phyloP scores from a whole-genome alignment of 2,113 vertebrate genomes.

The Brachyhypopomus gauderio region DNA sequence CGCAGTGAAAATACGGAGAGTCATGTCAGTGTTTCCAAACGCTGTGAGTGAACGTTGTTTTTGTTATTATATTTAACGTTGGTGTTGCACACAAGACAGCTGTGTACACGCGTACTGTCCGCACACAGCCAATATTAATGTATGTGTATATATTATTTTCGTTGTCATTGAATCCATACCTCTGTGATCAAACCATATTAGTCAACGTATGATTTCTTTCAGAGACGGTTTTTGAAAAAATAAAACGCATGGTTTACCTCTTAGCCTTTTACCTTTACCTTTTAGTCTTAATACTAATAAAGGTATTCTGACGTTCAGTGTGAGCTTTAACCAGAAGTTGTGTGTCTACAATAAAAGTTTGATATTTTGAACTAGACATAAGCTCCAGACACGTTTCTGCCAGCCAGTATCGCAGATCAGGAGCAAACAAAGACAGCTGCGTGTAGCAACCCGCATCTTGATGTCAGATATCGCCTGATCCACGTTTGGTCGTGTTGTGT shows the following conservation, averaged over 20 bases:
- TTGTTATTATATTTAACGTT: too few species aligned
- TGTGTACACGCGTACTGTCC: not conserved
- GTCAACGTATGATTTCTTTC: not conserved
- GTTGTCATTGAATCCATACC: not conserved
- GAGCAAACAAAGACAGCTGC: slow-evolving; percentile 5
- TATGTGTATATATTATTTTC: not conserved
- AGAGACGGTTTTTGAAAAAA: not conserved
- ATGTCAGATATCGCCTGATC: not conserved
- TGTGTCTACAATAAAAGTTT: not conserved
- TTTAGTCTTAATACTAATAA: not conserved
- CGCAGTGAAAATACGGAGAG: too few species aligned
- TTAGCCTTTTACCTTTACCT: not conserved
- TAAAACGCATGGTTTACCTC: not conserved
- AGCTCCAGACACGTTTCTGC: not conserved
- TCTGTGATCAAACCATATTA: not conserved
- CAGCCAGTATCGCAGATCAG: not conserved
- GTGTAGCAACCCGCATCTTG: not conserved
- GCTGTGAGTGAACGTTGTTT: not conserved
- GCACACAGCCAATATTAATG: not conserved
- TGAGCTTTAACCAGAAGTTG: not conserved
- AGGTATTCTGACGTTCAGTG: not conserved
- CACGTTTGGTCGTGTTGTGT: not conserved
- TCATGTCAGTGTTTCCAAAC: not conserved
- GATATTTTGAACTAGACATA: not conserved
- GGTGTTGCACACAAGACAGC: too few species aligned